Conservation (phyloP, 37 sponge, comb jelly and placozoan species). For the Theonella swinhoei region DNA sequence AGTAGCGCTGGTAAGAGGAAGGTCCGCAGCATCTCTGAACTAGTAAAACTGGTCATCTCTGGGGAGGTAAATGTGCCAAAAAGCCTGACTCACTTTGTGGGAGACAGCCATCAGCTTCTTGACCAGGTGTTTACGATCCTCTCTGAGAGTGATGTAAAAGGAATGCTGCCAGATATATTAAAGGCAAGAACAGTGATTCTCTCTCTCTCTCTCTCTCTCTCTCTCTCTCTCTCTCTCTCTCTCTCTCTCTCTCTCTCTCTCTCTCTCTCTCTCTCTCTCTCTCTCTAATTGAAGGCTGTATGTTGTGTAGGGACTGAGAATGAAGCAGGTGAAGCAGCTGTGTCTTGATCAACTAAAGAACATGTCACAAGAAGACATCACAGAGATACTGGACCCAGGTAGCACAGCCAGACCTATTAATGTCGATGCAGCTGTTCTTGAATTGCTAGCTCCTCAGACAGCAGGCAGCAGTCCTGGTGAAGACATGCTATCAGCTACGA, state of each 20-base stretch:
- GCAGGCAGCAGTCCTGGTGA: background rate
- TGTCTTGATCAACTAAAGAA: constrained; percentile 57
- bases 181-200: constrained; percentile 45
- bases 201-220: background rate
- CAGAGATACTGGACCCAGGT: background rate
- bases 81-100: constrained; percentile 40
- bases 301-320: constrained; percentile 51
- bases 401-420: background rate
- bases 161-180: constrained; percentile 73
- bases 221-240: background rate
- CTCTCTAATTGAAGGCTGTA: too few species aligned
- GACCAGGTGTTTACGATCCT: constrained; percentile 79
- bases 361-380: constrained; percentile 32
- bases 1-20: background rate
- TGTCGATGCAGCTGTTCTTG: background rate
- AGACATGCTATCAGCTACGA: too few species aligned
- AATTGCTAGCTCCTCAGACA: background rate
- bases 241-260: background rate
- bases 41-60: constrained; percentile 52
- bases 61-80: constrained; percentile 48
- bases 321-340: constrained; percentile 59
- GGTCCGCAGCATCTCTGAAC: constrained; percentile 36
- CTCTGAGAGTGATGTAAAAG: constrained; percentile 51
- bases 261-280: background rate
- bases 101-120: constrained; percentile 38